A percentile compares a stretch with the other conserved stretches of the same genome.
Evolutionary conservation across 2,888 invertebrate genomes (phyloP).

Genomic region (Geotrupes spiniger): DNA sequence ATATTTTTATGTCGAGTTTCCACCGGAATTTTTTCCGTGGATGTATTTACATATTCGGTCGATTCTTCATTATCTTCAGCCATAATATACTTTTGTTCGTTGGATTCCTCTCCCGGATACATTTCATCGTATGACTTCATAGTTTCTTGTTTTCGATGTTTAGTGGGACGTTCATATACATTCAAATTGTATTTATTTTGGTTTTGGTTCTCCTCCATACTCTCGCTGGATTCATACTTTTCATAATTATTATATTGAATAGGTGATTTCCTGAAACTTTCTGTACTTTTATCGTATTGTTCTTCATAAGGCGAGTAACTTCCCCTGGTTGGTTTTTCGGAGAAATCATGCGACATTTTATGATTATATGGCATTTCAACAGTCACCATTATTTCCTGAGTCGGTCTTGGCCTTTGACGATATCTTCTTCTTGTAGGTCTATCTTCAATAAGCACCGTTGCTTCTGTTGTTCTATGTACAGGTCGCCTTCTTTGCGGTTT

Average conservation of each 20-base stretch:
- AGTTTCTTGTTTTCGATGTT: slow-evolving; percentile 7
- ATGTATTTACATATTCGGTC: background rate
- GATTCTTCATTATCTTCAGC: slow-evolving; percentile 2
- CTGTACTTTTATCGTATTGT: slow-evolving; percentile 1
- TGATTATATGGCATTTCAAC: slow-evolving; percentile 23
- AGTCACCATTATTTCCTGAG: slow-evolving; percentile 13
- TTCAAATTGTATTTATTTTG: slow-evolving; percentile 9
- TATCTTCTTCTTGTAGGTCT: slow-evolving; percentile 27
- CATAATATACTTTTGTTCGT: background rate
- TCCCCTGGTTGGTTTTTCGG: background rate
- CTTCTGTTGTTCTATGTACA: slow-evolving; percentile 27
- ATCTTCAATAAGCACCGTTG: slow-evolving; percentile 12
- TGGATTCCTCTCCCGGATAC: background rate
- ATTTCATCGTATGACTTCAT: slow-evolving; percentile 7
- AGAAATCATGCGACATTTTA: slow-evolving; percentile 16
- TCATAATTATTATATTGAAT: background rate
- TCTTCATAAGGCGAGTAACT: slow-evolving; percentile 15
- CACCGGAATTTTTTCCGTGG: slow-evolving; percentile 4
- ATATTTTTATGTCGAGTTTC: no score
- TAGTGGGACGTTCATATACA: background rate
- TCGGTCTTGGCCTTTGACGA: slow-evolving; percentile 32
- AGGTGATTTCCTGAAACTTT: background rate
- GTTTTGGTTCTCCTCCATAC: slow-evolving; percentile 2
- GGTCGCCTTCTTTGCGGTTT: slow-evolving; percentile 21
- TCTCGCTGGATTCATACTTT: background rate